A percentile compares a stretch with the other conserved stretches of the same genome.
phyloP scores from a whole-genome alignment of 2,888 invertebrate species.

The Philhelius pedissequus region DNA sequence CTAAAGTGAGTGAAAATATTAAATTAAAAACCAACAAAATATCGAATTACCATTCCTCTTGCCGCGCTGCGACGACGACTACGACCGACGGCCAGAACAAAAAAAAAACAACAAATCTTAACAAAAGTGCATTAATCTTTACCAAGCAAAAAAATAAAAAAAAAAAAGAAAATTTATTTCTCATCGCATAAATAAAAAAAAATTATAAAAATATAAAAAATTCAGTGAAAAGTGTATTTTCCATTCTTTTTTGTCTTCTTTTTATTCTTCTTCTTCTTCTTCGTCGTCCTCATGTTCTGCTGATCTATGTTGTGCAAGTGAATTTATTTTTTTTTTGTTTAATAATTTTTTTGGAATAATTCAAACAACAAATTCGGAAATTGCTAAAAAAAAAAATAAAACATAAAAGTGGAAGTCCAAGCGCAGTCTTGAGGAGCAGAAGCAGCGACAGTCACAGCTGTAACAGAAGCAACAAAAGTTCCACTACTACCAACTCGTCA shows the following conservation, averaged over 20 bases:
- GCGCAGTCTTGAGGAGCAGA: neutral
- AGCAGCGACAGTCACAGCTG: neutral
- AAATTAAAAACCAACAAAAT: neutral
- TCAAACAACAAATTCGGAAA: slow-evolving; percentile 39
- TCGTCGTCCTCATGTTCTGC: slow-evolving; percentile 5
- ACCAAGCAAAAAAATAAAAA: neutral
- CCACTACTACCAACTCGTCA: slow-evolving; percentile 15
- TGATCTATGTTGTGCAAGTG: slow-evolving; percentile 56
- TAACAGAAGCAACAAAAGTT: slow-evolving; percentile 3
- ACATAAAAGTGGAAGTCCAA: slow-evolving; percentile 25
- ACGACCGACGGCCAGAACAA: slow-evolving; percentile 5
- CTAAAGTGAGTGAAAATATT: slow-evolving; percentile 31
- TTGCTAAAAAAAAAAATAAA: neutral
- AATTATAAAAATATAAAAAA: slow-evolving; percentile 10
- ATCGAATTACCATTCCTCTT: slow-evolving; percentile 19
- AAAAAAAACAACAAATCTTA: slow-evolving; percentile 15
- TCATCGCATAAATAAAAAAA: slow-evolving; percentile 21
- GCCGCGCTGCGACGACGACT: slow-evolving; percentile 10
- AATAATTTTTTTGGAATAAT: slow-evolving; percentile 53
- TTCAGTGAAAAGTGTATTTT: slow-evolving; percentile 50
- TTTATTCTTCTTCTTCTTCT: neutral
- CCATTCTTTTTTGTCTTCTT: slow-evolving; percentile 2
- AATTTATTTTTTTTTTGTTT: slow-evolving; percentile 34
- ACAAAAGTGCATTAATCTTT: slow-evolving; percentile 58
- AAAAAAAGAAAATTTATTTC: slow-evolving; percentile 16